Percentiles rank a stretch among this genome's conserved stretches.
phyloP scores from a whole-genome alignment of 2,888 invertebrate genomes.

The Siphlonurus alternatus region DNA sequence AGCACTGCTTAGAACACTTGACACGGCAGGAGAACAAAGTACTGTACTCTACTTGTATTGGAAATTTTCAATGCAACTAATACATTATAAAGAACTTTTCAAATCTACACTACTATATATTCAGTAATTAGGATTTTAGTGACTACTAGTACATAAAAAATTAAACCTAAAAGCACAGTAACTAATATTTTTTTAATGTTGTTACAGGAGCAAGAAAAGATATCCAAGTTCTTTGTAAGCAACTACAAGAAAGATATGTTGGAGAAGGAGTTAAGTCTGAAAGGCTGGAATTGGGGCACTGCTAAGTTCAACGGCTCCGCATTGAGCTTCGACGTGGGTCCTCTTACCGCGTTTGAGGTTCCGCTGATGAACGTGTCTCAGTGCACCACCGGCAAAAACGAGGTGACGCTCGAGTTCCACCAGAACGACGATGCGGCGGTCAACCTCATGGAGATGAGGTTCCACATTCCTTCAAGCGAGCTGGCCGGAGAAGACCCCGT shows the following conservation, averaged over 20 bases:
- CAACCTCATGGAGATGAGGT: constrained; percentile 92
- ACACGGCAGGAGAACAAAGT: too few relatives aligned
- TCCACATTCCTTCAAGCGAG: constrained; percentile 89
- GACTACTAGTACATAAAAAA: too few relatives aligned
- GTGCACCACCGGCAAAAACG: constrained; percentile 91
- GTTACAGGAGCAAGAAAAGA: constrained; percentile 80
- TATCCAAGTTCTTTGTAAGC: constrained; percentile 71
- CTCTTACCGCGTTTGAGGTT: constrained; percentile 82
- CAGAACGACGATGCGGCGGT: constrained; percentile 98
- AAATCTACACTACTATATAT: too few relatives aligned
- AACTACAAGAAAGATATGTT: constrained; percentile 74
- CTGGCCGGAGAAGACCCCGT: constrained; percentile 81
- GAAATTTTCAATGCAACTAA: too few relatives aligned
- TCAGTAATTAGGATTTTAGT: too few relatives aligned
- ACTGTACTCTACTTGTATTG: too few relatives aligned
- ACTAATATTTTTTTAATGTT: constrained; percentile 12
- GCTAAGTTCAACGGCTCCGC: constrained; percentile 83
- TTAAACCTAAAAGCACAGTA: too few relatives aligned
- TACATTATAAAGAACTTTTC: too few relatives aligned
- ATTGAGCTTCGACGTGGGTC: constrained; percentile 67
- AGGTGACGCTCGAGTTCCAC: constrained; percentile 95
- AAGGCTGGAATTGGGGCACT: constrained; percentile 99
- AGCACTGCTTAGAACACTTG: too few relatives aligned
- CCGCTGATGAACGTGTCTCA: constrained; percentile 92
- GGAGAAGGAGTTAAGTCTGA: constrained; percentile 81